These are phyloP conservation scores for Psittacus erithacus DNA, from an alignment of 2,113 vertebrate species.

Conservation along the genomic window DNA sequence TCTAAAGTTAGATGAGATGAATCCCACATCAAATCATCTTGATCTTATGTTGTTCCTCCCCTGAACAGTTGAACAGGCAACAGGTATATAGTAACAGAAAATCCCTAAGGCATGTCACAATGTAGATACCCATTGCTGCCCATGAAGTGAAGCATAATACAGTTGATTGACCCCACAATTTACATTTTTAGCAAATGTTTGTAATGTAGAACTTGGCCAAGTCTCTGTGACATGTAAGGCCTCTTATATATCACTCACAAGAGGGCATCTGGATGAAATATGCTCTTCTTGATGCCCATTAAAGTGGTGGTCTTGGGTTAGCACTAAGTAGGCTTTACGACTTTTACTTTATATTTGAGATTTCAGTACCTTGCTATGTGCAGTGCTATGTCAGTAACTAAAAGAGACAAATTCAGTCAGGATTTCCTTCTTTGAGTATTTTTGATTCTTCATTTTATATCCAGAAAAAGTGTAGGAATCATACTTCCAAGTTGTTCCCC, in stretches of 20 bases:
- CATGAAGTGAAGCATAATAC: background rate
- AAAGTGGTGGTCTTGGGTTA: background rate
- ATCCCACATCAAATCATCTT: background rate
- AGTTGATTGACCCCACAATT: rapidly evolving
- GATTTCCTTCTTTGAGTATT: background rate
- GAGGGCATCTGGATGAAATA: background rate
- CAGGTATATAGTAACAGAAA: background rate
- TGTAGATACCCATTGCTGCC: background rate
- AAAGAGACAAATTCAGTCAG: background rate
- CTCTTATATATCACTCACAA: background rate
- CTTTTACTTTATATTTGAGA: background rate
- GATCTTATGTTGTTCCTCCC: background rate
- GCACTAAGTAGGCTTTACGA: rapidly evolving
- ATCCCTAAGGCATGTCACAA: background rate
- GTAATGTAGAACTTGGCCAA: background rate
- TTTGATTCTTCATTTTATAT: background rate
- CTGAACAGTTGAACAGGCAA: background rate
- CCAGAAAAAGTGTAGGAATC: background rate
- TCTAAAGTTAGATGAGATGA: background rate
- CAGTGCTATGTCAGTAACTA: background rate
- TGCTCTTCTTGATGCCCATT: background rate
- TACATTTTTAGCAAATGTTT: background rate
- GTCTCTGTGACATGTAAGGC: background rate
- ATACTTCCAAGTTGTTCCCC: background rate
- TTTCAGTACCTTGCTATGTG: background rate